phyloP scores from a whole-genome alignment of 2,797 vertebrate genomes.

The Adelosebastes latens region DNA sequence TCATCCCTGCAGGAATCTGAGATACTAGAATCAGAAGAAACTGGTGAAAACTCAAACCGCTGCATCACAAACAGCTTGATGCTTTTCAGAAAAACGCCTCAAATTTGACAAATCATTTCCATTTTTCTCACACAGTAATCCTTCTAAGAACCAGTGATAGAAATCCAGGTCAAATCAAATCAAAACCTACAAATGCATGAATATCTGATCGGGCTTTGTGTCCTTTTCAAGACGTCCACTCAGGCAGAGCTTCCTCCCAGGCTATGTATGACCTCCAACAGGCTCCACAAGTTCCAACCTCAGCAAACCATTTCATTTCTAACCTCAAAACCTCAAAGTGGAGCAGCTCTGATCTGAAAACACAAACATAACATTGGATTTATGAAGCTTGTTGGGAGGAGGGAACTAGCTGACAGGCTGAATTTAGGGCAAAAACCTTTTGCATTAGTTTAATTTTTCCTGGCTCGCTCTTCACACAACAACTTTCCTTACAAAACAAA shows the following conservation, averaged over 20 bases:
- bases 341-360: constrained; percentile 57
- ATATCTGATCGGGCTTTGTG: not conserved
- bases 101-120: not conserved
- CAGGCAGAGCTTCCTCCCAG: not conserved
- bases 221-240: not conserved
- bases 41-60: not conserved
- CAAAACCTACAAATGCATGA: not conserved
- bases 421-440: constrained; percentile 18
- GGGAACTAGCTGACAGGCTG: constrained; percentile 12
- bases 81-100: not conserved
- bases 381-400: constrained; percentile 13
- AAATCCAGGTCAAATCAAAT: constrained; percentile 7
- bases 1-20: constrained; percentile 35
- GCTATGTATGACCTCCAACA: constrained; percentile 31
- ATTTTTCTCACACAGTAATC: not conserved
- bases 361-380: constrained; percentile 10
- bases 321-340: constrained; percentile 42
- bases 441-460: not conserved
- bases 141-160: not conserved
- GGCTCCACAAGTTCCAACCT: constrained; percentile 27
- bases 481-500: not conserved
- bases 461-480: not conserved
- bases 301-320: constrained; percentile 16
- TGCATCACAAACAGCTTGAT: not conserved
- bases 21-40: not conserved